Conservation (phyloP, 2,113 vertebrate species). For the Ochotona curzoniae region DNA sequence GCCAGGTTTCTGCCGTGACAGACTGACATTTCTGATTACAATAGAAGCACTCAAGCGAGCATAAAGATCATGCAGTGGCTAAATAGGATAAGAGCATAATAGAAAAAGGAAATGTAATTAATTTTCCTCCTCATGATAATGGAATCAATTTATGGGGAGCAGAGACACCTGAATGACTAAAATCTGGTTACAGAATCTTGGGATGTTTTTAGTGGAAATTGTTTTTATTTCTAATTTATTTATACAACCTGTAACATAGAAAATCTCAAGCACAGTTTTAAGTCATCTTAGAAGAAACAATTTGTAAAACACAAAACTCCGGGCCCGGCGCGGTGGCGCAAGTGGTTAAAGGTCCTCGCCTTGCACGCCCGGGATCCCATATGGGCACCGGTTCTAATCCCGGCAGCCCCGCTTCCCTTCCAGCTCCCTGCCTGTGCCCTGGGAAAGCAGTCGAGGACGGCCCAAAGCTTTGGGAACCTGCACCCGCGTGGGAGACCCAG, state of each 20-base stretch:
- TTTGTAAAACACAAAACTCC: background rate
- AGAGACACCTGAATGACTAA: background rate
- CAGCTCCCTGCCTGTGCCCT: no score
- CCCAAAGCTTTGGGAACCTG: no score
- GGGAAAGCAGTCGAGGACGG: no score
- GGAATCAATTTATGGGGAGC: background rate
- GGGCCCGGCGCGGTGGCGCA: no score
- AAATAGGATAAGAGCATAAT: background rate
- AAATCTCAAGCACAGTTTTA: background rate
- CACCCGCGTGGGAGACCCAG: no score
- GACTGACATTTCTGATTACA: constrained; percentile 12
- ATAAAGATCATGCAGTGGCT: background rate
- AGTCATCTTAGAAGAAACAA: background rate
- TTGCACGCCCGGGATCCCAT: no score
- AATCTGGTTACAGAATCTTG: background rate
- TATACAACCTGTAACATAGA: background rate
- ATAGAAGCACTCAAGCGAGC: background rate
- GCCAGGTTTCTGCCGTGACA: background rate
- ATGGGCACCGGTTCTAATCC: no score
- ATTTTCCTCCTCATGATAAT: constrained; percentile 7
- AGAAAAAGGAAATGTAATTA: background rate
- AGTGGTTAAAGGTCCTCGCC: no score
- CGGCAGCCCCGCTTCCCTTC: no score
- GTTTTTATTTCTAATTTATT: background rate
- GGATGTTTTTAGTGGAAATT: background rate